A percentile compares a stretch with the other conserved stretches of the same genome.
These are phyloP conservation scores for Lepidostoma basale DNA, from an alignment of 1,140 invertebrate genomes.

Conservation along the genomic window DNA sequence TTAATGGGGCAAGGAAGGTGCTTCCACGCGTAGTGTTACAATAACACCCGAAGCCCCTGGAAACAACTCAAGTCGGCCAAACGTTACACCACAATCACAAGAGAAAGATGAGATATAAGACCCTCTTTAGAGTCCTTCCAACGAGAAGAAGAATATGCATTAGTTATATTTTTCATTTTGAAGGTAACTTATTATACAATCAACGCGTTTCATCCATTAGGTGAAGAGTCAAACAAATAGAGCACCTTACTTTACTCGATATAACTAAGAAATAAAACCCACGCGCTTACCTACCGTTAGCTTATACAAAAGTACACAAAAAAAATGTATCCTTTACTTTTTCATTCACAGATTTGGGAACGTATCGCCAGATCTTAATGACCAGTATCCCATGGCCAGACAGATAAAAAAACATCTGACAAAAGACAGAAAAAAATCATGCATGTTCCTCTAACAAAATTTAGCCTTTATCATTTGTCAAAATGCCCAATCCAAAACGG, in stretches of 20 bases:
- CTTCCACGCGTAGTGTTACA: too few relatives aligned
- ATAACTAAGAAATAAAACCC: too few relatives aligned
- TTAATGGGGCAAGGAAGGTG: too few relatives aligned
- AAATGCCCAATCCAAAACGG: slow-evolving; percentile 1
- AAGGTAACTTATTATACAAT: background rate
- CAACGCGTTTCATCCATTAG: background rate
- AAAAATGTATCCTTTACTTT: background rate
- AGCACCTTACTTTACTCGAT: too few relatives aligned
- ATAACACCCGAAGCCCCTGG: too few relatives aligned
- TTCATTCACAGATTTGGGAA: slow-evolving; percentile 22
- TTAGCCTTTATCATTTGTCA: slow-evolving; percentile 21
- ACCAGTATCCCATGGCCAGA: background rate
- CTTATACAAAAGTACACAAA: background rate
- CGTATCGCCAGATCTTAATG: slow-evolving; percentile 14
- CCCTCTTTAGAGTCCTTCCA: too few relatives aligned
- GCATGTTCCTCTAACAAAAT: slow-evolving; percentile 14
- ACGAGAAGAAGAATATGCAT: too few relatives aligned
- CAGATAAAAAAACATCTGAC: too few relatives aligned
- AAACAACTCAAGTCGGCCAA: too few relatives aligned
- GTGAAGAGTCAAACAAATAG: background rate
- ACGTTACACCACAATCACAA: too few relatives aligned
- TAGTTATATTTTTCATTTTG: background rate
- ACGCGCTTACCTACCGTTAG: background rate
- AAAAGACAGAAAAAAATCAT: slow-evolving; percentile 4
- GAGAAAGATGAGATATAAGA: too few relatives aligned